A percentile compares a stretch with the other conserved stretches of the same genome.
These are phyloP conservation scores for Drosophila melanosoma DNA, from an alignment of 2,888 invertebrate genomes.

Conservation along the genomic window DNA sequence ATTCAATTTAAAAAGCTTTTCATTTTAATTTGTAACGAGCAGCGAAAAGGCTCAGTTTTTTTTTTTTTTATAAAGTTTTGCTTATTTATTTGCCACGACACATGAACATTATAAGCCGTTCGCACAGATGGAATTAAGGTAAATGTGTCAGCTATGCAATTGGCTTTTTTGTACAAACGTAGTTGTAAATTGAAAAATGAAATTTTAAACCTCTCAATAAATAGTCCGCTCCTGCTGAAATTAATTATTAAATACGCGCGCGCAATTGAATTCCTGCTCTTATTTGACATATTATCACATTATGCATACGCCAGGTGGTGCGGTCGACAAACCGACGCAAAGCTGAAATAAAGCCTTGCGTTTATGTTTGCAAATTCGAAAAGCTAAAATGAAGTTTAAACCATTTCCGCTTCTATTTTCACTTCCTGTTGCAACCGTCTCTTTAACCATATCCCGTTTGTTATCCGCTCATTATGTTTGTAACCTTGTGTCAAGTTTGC, in stretches of 20 bases:
- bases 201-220: conserved; percentile 63
- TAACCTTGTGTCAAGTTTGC: conserved; percentile 25
- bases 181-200: conserved; percentile 50
- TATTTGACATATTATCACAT: conserved; percentile 43
- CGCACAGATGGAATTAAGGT: conserved; percentile 49
- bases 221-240: conserved; percentile 39
- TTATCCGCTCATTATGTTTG: conserved; percentile 29
- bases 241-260: conserved; percentile 67
- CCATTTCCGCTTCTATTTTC: conserved; percentile 22
- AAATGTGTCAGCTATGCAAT: conserved; percentile 40
- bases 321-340: conserved; percentile 25
- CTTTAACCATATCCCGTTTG: conserved; percentile 1
- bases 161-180: conserved; percentile 47
- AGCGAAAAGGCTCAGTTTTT: conserved; percentile 16
- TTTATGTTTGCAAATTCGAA: conserved; percentile 21
- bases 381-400: conserved; percentile 40
- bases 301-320: conserved; percentile 66
- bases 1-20: conserved; percentile 56
- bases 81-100: conserved; percentile 16
- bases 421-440: neutral
- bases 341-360: conserved; percentile 12
- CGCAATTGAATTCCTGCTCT: conserved; percentile 60
- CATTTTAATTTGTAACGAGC: conserved; percentile 39
- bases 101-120: conserved; percentile 14
- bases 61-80: conserved; percentile 4